Evolutionary conservation across 2,888 invertebrate species (phyloP), one percentile per base, ranked within the genome.

Genomic region (Agonopterix heracliana): DNA sequence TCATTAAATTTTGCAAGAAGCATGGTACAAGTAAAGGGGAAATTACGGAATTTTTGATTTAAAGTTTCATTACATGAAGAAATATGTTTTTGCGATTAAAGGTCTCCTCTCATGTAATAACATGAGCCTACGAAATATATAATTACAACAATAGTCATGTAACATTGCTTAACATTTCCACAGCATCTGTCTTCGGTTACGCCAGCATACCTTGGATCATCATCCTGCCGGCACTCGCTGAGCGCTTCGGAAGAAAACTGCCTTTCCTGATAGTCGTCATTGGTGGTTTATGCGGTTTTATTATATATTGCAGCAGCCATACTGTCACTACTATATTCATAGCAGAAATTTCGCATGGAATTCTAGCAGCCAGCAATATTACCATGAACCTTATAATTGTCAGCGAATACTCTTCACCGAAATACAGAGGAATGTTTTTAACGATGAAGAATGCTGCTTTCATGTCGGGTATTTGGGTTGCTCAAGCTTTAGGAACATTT

Each of bases 101-200:
- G n/a, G n/a, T n/a, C n/a, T n/a, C n/a, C n/a, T n/a, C n/a, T n/a
- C n/a, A n/a, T n/a, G n/a, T n/a, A n/a, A n/a, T n/a, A n/a, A n/a
- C n/a, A n/a, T n/a, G n/a, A n/a, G n/a, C n/a, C n/a, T n/a, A n/a
- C n/a, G n/a, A n/a, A n/a, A n/a, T n/a, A n/a, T n/a, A 3, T 17
- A 17, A 17, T 17, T 17, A 17, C 2, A 17, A 17, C 4, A 17
- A 4, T 17, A 17, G 2, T 17, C 17, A 17, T 17, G 17, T 17
- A 17, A 17, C 17, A 17, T 17, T 3, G 0, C 2, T 17, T 17
- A 17, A 17, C 3, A 17, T 17, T 17, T 17, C 17, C 17, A 17
- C 67, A 75, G 72, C 71, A 17, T 75, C 73, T 34, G 63, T 70
- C 9, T 64, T 68, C 48, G 71, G 70, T 4, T 72, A 73, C 55